Conservation (phyloP, 1,140 invertebrate species). For the Chionoecetes opilio region DNA sequence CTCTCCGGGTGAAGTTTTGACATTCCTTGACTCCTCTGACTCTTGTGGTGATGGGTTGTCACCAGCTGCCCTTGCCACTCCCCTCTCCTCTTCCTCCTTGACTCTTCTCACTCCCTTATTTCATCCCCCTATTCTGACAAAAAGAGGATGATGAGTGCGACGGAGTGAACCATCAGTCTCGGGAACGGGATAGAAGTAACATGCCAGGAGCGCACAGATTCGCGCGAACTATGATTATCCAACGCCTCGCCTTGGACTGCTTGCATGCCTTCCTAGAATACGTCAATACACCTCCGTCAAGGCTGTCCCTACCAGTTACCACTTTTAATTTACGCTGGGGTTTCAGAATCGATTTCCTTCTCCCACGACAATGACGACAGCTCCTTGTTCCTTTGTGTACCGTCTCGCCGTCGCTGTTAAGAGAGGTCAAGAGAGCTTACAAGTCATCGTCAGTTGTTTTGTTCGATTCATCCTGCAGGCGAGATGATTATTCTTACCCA, state of each 20-base stretch:
- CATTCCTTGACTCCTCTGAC: conserved; percentile 2
- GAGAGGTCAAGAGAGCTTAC: background rate
- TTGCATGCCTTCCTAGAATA: background rate
- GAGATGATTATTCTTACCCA: too few relatives aligned
- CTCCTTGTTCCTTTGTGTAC: background rate
- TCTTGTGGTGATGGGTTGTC: background rate
- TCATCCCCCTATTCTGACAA: background rate
- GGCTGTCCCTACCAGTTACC: background rate
- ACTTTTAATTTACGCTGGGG: background rate
- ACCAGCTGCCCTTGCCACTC: background rate
- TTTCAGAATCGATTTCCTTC: background rate
- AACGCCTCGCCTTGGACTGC: background rate
- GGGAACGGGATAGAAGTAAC: background rate
- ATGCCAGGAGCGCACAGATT: background rate
- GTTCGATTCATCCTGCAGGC: background rate
- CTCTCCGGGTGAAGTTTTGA: background rate
- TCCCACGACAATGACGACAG: background rate
- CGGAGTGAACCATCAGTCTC: background rate
- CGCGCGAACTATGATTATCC: background rate
- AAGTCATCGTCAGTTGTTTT: background rate
- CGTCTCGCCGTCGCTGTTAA: background rate
- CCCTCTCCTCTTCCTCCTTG: background rate
- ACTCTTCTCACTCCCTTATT: background rate
- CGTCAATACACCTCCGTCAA: conserved; percentile 16
- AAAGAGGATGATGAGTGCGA: background rate